These are phyloP conservation scores for Staurois parvus DNA, from an alignment of 2,797 vertebrate genomes.

Conservation along the genomic window DNA sequence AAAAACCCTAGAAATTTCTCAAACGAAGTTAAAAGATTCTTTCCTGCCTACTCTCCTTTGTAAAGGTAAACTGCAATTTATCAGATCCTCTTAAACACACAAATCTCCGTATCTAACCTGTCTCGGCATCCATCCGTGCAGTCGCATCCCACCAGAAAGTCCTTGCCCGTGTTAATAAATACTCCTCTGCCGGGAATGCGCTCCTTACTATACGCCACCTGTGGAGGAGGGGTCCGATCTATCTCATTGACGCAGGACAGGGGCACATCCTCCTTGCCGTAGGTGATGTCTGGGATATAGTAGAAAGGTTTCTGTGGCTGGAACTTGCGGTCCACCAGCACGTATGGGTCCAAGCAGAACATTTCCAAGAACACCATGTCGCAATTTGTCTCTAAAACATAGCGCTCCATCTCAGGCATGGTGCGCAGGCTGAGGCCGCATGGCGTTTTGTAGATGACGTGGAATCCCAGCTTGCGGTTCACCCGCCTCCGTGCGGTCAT, in stretches of 20 bases:
- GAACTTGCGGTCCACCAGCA: slow-evolving; percentile 94
- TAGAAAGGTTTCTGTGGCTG: slow-evolving; percentile 93
- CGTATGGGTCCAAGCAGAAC: slow-evolving; percentile 97
- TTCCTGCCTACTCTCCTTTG: too few relatives aligned
- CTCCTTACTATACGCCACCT: slow-evolving; percentile 97
- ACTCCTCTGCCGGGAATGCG: slow-evolving; percentile 93
- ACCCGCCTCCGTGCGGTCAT: slow-evolving; percentile 93
- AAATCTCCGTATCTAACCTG: slow-evolving; percentile 80
- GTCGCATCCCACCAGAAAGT: slow-evolving; percentile 95
- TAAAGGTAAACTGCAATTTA: too few relatives aligned
- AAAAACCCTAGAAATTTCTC: too few relatives aligned
- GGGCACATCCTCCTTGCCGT: slow-evolving; percentile 90
- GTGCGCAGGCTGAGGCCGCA: slow-evolving; percentile 94
- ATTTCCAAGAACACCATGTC: slow-evolving; percentile 97
- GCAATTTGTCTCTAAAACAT: slow-evolving; percentile 91
- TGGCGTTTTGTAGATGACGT: slow-evolving; percentile 95
- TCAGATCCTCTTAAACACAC: too few relatives aligned
- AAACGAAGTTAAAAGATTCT: too few relatives aligned
- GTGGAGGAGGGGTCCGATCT: slow-evolving; percentile 87
- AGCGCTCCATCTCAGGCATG: slow-evolving; percentile 94
- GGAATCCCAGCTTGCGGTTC: slow-evolving; percentile 97
- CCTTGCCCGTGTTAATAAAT: slow-evolving; percentile 90
- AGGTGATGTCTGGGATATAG: slow-evolving; percentile 92
- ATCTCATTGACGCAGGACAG: slow-evolving; percentile 98
- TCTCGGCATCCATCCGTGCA: slow-evolving; percentile 94